Base-by-base conservation (phyloP, 2,888 invertebrate species). In the Ophraella communa region DNA sequence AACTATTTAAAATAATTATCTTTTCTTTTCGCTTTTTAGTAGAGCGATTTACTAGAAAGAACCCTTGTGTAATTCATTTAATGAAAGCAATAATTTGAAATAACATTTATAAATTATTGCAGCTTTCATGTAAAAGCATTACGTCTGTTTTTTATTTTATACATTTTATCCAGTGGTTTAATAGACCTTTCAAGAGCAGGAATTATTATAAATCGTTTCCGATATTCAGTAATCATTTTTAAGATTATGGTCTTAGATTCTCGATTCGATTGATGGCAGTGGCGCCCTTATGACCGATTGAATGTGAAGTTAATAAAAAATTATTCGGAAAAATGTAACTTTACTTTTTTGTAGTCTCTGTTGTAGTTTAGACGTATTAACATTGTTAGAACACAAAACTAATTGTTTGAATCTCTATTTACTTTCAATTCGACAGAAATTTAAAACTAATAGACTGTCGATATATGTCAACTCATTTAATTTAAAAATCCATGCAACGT, bases 121-220 rank as follows among this genome's bases (percentile, higher is more conserved):
- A 35, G 35, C n/a, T 35, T 35, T n/a, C 35, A 35, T 35, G 35
- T 35, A 35, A 35, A 35, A 35, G 11, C 35, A 35, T 35, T n/a
- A n/a, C 35, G 4, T 35, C 35, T 14, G 35, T 35, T 35, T 35
- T 30, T 35, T 35, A 35, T 35, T 4, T 11, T 35, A 35, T 35
- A 35, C 35, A 30, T 35, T 69, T 59, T 60, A 49, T 47, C 55
- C 55, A 55, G 65, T 64, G 63, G 52, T 65, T 68, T 73, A 70
- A 73, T 73, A 68, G 71, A 72, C 71, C 73, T 72, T 69, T 73
- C 73, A 70, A 57, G 61, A 61, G 62, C 73, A 73, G 73, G 64
- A 72, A 72, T 69, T 69, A 71, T 72, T 71, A 71, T 73, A 71
- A 73, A 73, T 73, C 67, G 69, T 68, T 60, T 66, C 60, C 45